Evolutionary conservation across 2,888 invertebrate species (phyloP), one percentile per base, ranked within the genome.

Genomic region (Amphipyra tragopoginis): DNA sequence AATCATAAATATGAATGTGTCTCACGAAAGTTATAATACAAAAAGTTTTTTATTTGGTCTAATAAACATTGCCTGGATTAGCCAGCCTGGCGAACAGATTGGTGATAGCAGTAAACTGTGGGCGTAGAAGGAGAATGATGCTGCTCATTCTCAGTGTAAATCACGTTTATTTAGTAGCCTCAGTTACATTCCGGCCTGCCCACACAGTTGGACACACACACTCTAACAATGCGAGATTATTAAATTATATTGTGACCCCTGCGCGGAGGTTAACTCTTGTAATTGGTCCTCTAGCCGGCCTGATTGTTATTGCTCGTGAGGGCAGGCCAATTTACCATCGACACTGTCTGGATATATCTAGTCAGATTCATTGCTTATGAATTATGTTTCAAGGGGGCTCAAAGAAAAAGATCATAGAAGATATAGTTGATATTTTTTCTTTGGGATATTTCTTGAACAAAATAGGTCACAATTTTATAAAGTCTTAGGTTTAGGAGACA

Each of bases 191-290:
- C 34, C 36, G 21, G 1, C 21, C n/a, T 38, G 47, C 66, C 61
- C 57, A 61, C 66, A 54, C 45, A 13, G 34, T 10, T 14, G 2
- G 33, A 13, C 59, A 59, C 49, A 56, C 47, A 21, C 10, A 44
- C 49, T 21, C 1, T 21, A 47, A 59, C 72, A 48, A 62, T 29
- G 44, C 55, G 62, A 53, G 65, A 65, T 85, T 85, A 88, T 88
- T 88, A 85, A 83, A 88, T 88, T 88, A 88, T 77, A 87, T 86
- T 86, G 88, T 88, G 88, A 88, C 88, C 89, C 78, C 88, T 77
- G 72, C 78, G 70, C 79, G 54, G 81, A 83, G 88, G 89, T 91
- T 90, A 89, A 79, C 76, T 87, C 76, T 71, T 68, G 86, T 90
- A 90, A 91, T 91, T 91, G 89, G 84, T 74, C 81, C 82, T 85